Evolutionary conservation across 37 sponge, comb jelly and placozoan species (phyloP).

Genomic region (Diacarnus erythraeanus): DNA sequence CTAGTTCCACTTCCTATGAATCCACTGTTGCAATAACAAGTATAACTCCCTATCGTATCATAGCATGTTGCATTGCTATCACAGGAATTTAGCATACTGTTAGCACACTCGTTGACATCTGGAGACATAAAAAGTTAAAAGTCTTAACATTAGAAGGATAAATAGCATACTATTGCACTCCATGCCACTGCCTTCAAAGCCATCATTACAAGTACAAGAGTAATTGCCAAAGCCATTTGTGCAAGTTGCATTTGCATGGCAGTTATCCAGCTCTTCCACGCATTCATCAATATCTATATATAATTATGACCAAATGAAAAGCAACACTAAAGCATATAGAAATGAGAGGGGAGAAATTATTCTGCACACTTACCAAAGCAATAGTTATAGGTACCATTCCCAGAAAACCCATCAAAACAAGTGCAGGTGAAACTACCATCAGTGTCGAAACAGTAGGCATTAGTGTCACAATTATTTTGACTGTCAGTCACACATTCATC

Average conservation of each 20-base stretch:
- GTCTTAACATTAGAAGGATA: too few species aligned
- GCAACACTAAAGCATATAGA: neutral
- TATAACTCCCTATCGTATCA: conserved; percentile 39
- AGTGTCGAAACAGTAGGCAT: conserved; percentile 40
- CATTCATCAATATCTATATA: conserved; percentile 11
- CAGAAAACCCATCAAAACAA: conserved; percentile 42
- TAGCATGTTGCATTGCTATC: conserved; percentile 18
- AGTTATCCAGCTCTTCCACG: neutral
- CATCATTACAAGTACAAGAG: conserved; percentile 24
- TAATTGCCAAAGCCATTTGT: conserved; percentile 32
- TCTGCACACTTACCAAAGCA: neutral
- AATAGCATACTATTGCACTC: neutral
- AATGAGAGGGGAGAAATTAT: too few species aligned
- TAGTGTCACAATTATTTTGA: conserved; percentile 17
- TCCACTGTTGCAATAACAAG: conserved; percentile 26
- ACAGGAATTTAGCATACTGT: neutral
- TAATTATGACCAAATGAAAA: neutral
- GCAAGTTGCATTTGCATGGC: conserved; percentile 30
- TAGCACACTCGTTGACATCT: conserved; percentile 45
- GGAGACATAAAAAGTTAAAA: too few species aligned
- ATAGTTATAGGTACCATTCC: conserved; percentile 1
- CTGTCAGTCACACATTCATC: conserved; percentile 27
- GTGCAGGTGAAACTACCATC: conserved; percentile 45
- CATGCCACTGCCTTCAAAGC: conserved; percentile 7
- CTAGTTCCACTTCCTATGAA: conserved; percentile 11